These are phyloP conservation scores for Pygoscelis antarcticus DNA, from an alignment of 2,113 vertebrate species.

Conservation along the genomic window DNA sequence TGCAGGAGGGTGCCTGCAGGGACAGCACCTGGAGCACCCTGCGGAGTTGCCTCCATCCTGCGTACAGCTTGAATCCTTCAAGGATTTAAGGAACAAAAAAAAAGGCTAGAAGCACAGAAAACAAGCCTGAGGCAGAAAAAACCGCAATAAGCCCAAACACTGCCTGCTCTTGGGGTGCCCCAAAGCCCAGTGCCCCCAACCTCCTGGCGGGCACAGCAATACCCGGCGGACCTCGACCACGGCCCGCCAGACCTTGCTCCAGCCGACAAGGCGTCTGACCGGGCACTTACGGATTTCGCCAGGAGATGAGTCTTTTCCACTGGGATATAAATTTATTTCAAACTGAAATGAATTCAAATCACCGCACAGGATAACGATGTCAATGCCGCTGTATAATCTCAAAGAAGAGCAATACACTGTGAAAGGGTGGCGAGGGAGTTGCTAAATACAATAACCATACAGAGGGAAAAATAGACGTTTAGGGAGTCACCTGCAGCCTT, in stretches of 20 bases:
- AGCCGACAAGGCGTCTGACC: background rate
- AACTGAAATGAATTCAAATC: background rate
- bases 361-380: background rate
- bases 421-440: slow-evolving; percentile 19
- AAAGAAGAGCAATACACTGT: background rate
- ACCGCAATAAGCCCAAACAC: too few species aligned
- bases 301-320: background rate
- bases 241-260: background rate
- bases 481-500: slow-evolving; percentile 7
- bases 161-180: background rate
- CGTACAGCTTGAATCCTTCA: background rate
- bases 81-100: background rate
- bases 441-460: slow-evolving; percentile 9
- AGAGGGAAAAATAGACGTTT: slow-evolving; percentile 5
- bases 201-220: rapidly evolving
- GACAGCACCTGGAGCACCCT: background rate
- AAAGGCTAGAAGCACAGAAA: background rate
- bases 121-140: background rate
- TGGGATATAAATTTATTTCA: background rate
- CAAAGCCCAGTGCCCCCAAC: background rate
- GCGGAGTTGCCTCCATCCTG: background rate
- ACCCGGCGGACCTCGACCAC: rapidly evolving
- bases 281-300: background rate
- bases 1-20: background rate
- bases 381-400: background rate